These are phyloP conservation scores for Tinea pellionella DNA, from an alignment of 2,888 invertebrate species.

Conservation along the genomic window DNA sequence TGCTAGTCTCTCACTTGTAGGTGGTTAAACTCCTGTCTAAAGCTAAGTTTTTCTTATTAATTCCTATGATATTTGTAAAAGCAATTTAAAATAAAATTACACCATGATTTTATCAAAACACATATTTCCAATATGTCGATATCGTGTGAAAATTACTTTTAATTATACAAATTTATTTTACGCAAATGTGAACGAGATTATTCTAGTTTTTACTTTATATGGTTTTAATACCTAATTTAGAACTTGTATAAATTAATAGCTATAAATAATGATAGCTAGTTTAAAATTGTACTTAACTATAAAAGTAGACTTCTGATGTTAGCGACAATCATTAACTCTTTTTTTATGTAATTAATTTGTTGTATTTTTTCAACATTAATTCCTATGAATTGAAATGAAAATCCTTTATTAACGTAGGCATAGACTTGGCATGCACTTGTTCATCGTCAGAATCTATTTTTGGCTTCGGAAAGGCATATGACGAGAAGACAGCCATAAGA, in stretches of 20 bases:
- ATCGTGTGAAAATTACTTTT: neutral
- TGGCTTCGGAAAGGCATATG: too few species aligned
- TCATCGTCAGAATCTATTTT: too few species aligned
- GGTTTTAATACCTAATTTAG: neutral
- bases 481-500: too few species aligned
- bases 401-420: too few species aligned
- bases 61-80: neutral
- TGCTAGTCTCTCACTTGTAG: too few species aligned
- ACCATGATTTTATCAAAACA: neutral
- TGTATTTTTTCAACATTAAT: too few species aligned
- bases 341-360: too few species aligned
- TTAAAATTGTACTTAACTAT: neutral
- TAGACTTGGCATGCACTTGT: too few species aligned
- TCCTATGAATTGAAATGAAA: too few species aligned
- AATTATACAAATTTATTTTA: neutral
- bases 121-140: neutral
- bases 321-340: neutral
- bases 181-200: neutral
- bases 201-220: neutral
- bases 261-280: neutral
- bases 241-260: neutral
- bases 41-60: too few species aligned
- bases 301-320: neutral
- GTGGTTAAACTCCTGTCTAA: too few species aligned
- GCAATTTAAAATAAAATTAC: neutral